Base-by-base conservation (phyloP, 1,140 invertebrate species). In the Thrips palmi region DNA sequence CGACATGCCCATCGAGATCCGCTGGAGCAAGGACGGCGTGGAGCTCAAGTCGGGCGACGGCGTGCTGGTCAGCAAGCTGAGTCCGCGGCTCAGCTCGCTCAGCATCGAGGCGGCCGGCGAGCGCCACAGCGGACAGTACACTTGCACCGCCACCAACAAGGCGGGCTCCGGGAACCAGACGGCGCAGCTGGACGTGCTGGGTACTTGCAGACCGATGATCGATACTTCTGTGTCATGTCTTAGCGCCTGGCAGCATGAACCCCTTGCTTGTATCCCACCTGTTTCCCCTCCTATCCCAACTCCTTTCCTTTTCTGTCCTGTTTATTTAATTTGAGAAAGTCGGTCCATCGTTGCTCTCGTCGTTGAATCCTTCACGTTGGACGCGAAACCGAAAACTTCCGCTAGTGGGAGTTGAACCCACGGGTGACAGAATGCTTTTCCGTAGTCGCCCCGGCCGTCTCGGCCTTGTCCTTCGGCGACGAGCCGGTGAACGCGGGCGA, bases 51-150 rank as follows among this genome's bases (percentile, higher is more conserved):
- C 48, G 12, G 51, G 56, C 33, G 53, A 53, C 53, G 47, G 47
- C 8, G 45, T 48, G 5, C 25, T 37, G 7, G 46, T 45, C 12
- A 44, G 35, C 10, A 46, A 45, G 15, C 15, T 48, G n/a, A 63
- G 81, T 51, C 63, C 84, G 63, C 65, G 71, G 58, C 60, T 71
- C 24, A 81, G 75, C 46, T 67, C 77, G 30, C 58, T 87, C 43
- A 77, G 71, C 39, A 82, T 87, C 47, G 73, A 80, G 48, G 71
- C 71, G 41, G 76, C 79, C 3, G 47, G 47, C 40, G 60, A 62
- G 12, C 24, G 28, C 2, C 49, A 52, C 39, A 39, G 42, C 17
- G 50, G 50, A 14, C 50, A 50, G 36, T 52, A 52, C 21, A 46
- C 49, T 8, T 52, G 49, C 40, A 47, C 44, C 1, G 49, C 48